Evolutionary conservation across 2,113 vertebrate species (phyloP).

Genomic region (Cyrtonyx montezumae): DNA sequence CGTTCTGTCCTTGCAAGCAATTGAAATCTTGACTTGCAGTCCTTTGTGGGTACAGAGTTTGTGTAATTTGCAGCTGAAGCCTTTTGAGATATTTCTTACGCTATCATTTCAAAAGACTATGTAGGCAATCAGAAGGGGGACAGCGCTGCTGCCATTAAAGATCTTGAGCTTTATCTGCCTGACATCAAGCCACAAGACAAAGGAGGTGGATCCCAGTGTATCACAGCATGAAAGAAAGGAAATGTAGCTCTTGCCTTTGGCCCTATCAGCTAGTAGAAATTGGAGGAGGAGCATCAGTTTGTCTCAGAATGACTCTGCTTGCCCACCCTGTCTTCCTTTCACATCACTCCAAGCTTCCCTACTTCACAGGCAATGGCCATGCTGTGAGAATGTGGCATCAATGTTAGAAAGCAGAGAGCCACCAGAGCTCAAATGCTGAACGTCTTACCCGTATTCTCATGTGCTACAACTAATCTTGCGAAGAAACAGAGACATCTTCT

Average conservation of each 20-base stretch:
- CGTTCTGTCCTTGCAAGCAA: not conserved
- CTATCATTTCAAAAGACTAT: not conserved
- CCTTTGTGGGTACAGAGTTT: not conserved
- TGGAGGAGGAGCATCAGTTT: not conserved
- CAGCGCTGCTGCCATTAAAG: not conserved
- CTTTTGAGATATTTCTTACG: not conserved
- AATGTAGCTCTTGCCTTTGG: not conserved
- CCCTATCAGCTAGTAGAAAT: rapidly evolving
- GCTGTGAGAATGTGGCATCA: not conserved
- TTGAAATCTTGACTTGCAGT: not conserved
- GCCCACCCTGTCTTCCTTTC: not conserved
- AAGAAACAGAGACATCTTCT: not conserved
- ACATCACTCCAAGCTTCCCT: not conserved
- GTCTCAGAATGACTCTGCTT: not conserved
- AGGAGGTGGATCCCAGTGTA: not conserved
- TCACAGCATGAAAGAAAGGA: not conserved
- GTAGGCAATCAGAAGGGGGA: not conserved
- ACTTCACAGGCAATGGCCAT: not conserved
- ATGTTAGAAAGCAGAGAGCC: rapidly evolving
- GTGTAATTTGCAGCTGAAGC: not conserved
- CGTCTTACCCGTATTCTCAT: not conserved
- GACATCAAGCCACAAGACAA: not conserved
- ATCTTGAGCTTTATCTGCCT: not conserved
- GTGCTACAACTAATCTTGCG: not conserved
- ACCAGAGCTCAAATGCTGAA: not conserved